Conservation (phyloP, 1,140 invertebrate species). For the Frieseomelitta varia region DNA sequence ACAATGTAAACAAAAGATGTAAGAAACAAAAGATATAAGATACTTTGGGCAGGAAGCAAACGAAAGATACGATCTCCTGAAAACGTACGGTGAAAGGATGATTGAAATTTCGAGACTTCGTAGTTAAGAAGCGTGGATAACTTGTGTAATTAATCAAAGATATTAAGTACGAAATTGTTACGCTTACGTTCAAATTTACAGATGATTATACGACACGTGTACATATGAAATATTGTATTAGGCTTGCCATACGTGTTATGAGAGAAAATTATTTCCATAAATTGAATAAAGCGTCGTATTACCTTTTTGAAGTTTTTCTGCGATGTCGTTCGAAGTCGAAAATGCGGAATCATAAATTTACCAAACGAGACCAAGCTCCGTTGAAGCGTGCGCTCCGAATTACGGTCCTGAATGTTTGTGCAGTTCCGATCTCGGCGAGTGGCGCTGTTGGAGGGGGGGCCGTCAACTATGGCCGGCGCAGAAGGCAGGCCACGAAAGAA, state of each 20-base stretch:
- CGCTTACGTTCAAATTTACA: not conserved
- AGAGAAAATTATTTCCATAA: not conserved
- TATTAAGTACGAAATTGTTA: not conserved
- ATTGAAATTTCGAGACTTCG: not conserved
- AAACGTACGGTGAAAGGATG: too few species aligned
- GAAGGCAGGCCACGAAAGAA: conserved; percentile 79
- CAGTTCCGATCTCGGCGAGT: conserved; percentile 48
- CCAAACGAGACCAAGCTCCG: not conserved
- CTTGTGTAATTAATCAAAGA: not conserved
- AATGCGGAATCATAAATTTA: not conserved
- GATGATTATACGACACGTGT: not conserved
- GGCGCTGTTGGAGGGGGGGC: conserved; percentile 63
- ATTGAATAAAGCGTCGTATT: too few species aligned
- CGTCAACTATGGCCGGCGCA: conserved; percentile 79
- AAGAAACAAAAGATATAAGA: not conserved
- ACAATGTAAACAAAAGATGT: not conserved
- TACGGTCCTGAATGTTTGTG: conserved; percentile 71
- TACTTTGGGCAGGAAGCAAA: not conserved
- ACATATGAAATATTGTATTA: not conserved
- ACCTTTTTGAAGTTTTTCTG: too few species aligned
- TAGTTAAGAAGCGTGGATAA: not conserved
- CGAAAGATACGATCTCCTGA: not conserved
- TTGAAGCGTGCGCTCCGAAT: not conserved
- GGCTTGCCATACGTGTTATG: too few species aligned
- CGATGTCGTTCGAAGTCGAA: not conserved